Evolutionary conservation across 2,888 invertebrate genomes (phyloP), one percentile per base, ranked within the genome.

Genomic region (Anarsia innoxiella): DNA sequence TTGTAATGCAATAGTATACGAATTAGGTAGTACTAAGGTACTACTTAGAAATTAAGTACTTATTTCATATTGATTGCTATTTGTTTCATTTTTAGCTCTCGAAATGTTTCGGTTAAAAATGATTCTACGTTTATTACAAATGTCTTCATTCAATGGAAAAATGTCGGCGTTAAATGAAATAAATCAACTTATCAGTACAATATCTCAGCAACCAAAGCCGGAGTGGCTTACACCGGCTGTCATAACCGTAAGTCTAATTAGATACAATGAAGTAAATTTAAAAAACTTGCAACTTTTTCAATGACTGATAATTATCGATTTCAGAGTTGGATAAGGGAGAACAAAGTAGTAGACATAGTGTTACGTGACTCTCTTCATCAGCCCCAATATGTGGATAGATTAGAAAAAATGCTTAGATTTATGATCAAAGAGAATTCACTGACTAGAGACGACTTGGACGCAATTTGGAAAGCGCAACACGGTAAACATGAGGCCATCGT

Each of bases 161-260:
- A 99, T 99, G 98, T 97, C 97, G 63, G 98, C 98, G 12, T 86
- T 99, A 46, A 97, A 98, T 75, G 98, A 99, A 88, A 96, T 99
- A 40, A 98, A 98, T 80, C 97, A 98, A 87, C 94, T 98, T 33
- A 93, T 96, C 49, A 93, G 94, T 41, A 93, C 93, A 58, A 95
- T 97, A 41, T 91, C 93, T 39, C 96, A 95, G 70, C 96, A 95
- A 77, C 93, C 95, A 3, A 95, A 96, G 65, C 92, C 93, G 53
- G 95, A 95, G 64, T 97, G 96, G 93, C 87, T 98, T 11, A 97
- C 97, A 15, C 93, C 97, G 8, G 94, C 95, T 58, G 90, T 95
- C 47, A 96, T 98, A 90, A 97, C 97, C 39, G 96, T 96, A 86
- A 88, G 91, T 41, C 29, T 8, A 10, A 11, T n/a, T 16, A 10